Base-by-base conservation (phyloP, 1,140 invertebrate species). In the Plutomurus gul region DNA sequence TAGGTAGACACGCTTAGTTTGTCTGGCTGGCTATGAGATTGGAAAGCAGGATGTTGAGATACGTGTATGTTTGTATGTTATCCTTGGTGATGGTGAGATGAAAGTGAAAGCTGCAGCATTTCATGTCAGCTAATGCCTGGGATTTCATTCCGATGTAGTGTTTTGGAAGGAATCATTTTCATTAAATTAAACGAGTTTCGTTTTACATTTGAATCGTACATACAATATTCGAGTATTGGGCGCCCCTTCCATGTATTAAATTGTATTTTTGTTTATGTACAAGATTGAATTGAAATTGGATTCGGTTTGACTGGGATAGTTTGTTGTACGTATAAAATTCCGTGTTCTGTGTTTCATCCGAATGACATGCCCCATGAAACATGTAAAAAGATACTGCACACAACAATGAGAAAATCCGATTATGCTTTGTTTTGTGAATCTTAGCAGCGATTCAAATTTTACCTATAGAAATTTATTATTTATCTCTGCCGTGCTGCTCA, bases 121-220 rank as follows among this genome's bases (percentile, higher is more conserved):
- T 16, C 56, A 33, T 65, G 27, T 33, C 13, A 30, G 27, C 25
- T 65, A 65, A 65, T 36, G 56, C 27, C 16, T 25, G 30, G n/a
- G 56, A 65, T 33, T 65, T 51, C 47, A 22, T 51, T 51, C 25
- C 25, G 20, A 25, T n/a, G 56, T 65, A 65, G 56, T 33, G 27
- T 65, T 65, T 65, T 65, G 25, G 56, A 65, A 33, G 27, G 56
- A 65, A 65, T 65, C 56, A 65, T 65, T 65, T 65, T 65, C 56
- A 65, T 65, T 65, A 65, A 65, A 65, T 65, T 65, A 65, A 30
- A 65, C 36, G 56, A 65, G 56, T 65, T 65, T 65, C 56, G 36
- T 65, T 65, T 65, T 65, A 33, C 36, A 65, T 65, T 65, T 65
- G 56, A 65, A 65, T 65, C 36, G 56, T n/a, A n/a, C n/a, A n/a